Evolutionary conservation across 2,888 invertebrate species (phyloP), one percentile per base, ranked within the genome.

Genomic region (Liposcelis brunnea): DNA sequence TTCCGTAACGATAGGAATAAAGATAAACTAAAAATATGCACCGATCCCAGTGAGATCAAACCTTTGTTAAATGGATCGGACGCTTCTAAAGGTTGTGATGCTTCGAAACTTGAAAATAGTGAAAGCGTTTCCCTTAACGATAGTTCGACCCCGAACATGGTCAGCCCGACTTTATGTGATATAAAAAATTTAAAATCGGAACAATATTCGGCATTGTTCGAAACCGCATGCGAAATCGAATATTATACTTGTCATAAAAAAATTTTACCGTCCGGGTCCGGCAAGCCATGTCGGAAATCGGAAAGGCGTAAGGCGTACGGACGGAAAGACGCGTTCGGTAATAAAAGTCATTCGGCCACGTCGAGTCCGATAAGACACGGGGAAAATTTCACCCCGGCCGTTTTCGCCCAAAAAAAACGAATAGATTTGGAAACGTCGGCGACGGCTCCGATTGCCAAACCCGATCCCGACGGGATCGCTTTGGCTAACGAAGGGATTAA

Each of bases 151-250:
- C 40, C 40, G 12, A 18, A 16, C 40, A 16, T 40, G 19, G 19
- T 40, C 12, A 40, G 40, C 19, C 40, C 40, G 12, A 26, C 26
- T 8, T 12, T 40, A 10, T 16, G 16, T 40, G 40, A 40, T 19
- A 19, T 40, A 8, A 16, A 21, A 12, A 16, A 19, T 19, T 21
- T 40, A 16, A 40, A 40, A 40, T 40, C 40, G 5, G 40, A 40
- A 40, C 40, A 40, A 21, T 40, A 40, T 21, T 40, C 40, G 4
- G 40, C 40, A 6, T 11, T 40, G 40, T 40, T 40, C 19, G 40
- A 40, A 21, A 40, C 40, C n/a, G 40, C 40, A 8, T 40, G 40
- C 21, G 40, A 40, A 21, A 40, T 40, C 19, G 40, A 40, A 21
- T 40, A 40, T 19, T 40, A 40, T 18, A 21, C 40, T 12, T 18